Evolutionary conservation across 2,888 invertebrate genomes (phyloP), one percentile per base, ranked within the genome.

Genomic region (Mesorhabditis sp.): DNA sequence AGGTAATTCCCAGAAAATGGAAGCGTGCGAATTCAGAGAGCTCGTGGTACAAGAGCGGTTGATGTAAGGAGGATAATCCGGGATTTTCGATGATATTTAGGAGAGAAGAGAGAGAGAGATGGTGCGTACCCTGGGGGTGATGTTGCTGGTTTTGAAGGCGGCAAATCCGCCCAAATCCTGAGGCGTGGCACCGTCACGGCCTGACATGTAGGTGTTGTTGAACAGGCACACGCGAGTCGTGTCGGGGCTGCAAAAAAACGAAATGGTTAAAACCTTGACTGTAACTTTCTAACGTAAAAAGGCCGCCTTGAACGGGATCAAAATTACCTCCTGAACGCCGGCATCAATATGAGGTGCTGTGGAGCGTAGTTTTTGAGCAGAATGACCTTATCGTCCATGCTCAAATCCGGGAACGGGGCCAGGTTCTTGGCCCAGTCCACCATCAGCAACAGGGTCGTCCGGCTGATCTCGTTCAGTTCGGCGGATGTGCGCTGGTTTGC

Each of bases 361-460:
- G 84, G 84, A 1, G 84, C 84, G 71, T 84, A 84, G 73, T 84
- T 84, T 72, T 84, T 83, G 66, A 84, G 72, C n/a, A 83, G 71
- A 67, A 83, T 83, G 67, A 83, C 82, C 70, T 79, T 77, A 67
- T 78, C 80, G 44, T 84, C 84, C 81, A 85, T 84, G 65, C 69
- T 65, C 15, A 84, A 72, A 50, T 80, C 81, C 42, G 84, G 80
- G 74, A 84, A 84, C n/a, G 84, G 84, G 7, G 73, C 61, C 44
- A 80, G 70, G 6, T 80, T 78, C 69, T 84, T 84, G 5, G 84
- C 84, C 84, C 84, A 85, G 69, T 84, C 84, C 4, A 85, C 84
- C 84, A 84, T 84, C 68, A 84, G 70, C 6, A 84, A 72, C 4
- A 84, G 77, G 41, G 84, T 84, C 15, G 83, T 84, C 43, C 82